Conservation (phyloP, 2,797 vertebrate species). For the Synanceia verrucosa region DNA sequence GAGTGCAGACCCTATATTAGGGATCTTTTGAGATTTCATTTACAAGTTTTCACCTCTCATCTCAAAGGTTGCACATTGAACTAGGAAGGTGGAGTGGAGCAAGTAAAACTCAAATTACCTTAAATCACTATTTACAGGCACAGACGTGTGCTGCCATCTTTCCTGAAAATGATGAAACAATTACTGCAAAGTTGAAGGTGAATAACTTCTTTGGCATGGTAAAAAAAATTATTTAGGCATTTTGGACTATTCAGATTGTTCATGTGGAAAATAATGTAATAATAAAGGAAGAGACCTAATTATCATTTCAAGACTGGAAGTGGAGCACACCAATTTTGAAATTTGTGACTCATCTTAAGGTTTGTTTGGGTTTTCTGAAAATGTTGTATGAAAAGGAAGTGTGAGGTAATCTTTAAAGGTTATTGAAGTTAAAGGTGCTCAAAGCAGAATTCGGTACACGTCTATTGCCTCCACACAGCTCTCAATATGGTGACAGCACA, state of each 20-base stretch:
- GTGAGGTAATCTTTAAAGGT: not conserved
- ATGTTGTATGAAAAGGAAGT: constrained; percentile 80
- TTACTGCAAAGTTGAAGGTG: not conserved
- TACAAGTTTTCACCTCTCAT: constrained; percentile 35
- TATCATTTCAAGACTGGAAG: not conserved
- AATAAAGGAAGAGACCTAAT: not conserved
- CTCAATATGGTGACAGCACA: too few species aligned
- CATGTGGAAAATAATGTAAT: not conserved
- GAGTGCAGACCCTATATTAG: not conserved
- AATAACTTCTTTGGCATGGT: not conserved
- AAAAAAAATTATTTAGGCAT: not conserved
- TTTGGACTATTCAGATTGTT: not conserved
- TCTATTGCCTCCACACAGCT: not conserved
- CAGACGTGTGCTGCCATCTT: not conserved
- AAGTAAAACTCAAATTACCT: not conserved
- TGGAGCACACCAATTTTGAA: not conserved
- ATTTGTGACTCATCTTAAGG: not conserved
- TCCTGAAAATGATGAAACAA: not conserved
- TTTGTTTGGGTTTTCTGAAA: constrained; percentile 47
- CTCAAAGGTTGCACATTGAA: not conserved
- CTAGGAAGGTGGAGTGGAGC: not conserved
- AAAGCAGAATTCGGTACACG: not conserved
- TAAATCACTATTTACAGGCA: not conserved
- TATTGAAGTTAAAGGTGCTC: not conserved
- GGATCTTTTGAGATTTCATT: constrained; percentile 31